Base-by-base conservation (phyloP, 2,113 vertebrate species). In the Tapirus terrestris region DNA sequence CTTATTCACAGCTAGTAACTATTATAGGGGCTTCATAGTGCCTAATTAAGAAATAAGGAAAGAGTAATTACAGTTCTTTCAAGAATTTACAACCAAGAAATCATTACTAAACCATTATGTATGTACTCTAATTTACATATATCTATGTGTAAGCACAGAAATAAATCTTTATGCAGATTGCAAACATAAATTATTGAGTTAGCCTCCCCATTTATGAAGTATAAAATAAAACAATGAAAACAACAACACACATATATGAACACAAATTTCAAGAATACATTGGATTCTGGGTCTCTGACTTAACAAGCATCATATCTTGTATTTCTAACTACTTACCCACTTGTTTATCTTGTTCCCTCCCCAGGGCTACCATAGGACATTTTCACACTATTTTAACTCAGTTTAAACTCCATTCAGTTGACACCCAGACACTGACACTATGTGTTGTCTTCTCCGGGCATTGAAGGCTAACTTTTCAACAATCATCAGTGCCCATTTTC, bases 31-130 rank as follows among this genome's bases (percentile, higher is more conserved):
- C 23, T 53, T 91, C 29, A 82, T 33, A 79, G n/a, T 92, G 21
- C 48, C 85, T 91, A 83, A 96, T 90, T 94, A 96, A 96, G 76
- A 94, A 86, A 76, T 43, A 70, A 92, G 20, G 27, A 76, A 48
- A 93, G 21, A 88, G 20, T 96, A 90, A 96, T 92, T 96, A 75
- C 31, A 73, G 36, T 45, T 94, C 51, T 88, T 95, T 75, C 23
- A 91, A 80, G 60, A 39, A 93, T 93, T 93, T 95, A 93, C 23
- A 93, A 80, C 43, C 27, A 84, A 80, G 36, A 81, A 86, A 76
- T 8, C 36, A 90, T 73, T 77, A 96, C 91, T 80, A 91, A 88
- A 63, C 16, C 65, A 87, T 63, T 33, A 73, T 61, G 3, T 63
- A 36, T 39, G 79, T 18, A 75, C 23, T 53, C 51, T 91, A 93